Conservation (phyloP, 1,140 invertebrate species). For the Sarcophaga bullata region DNA sequence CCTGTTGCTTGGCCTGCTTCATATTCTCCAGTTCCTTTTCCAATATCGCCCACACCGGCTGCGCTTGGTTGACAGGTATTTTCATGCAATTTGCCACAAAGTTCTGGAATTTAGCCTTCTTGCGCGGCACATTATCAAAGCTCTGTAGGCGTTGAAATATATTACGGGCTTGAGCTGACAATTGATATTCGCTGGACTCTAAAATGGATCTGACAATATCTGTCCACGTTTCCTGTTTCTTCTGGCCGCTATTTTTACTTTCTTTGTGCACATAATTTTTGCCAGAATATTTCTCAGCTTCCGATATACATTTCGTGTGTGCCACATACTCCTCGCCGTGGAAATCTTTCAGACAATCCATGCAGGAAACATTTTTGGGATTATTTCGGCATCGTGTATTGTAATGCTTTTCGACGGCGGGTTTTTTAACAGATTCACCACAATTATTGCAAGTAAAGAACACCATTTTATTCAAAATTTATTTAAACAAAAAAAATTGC, state of each 20-base stretch:
- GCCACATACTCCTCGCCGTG: slow-evolving; percentile 82
- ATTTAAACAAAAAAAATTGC: not conserved
- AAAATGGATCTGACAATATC: slow-evolving; percentile 82
- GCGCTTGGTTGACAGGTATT: slow-evolving; percentile 69
- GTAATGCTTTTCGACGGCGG: slow-evolving; percentile 92
- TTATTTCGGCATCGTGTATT: slow-evolving; percentile 72
- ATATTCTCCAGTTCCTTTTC: slow-evolving; percentile 73
- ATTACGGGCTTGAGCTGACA: slow-evolving; percentile 69
- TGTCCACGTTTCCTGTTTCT: slow-evolving; percentile 90
- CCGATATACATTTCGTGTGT: slow-evolving; percentile 92
- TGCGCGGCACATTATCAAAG: slow-evolving; percentile 90
- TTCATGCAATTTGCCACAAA: slow-evolving; percentile 75
- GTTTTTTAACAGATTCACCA: slow-evolving; percentile 89
- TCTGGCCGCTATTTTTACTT: slow-evolving; percentile 84
- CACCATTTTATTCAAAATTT: slow-evolving; percentile 75
- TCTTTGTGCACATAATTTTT: slow-evolving; percentile 81
- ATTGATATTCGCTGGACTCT: slow-evolving; percentile 68
- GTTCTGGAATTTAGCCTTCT: slow-evolving; percentile 88
- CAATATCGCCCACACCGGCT: slow-evolving; percentile 76
- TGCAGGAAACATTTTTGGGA: slow-evolving; percentile 77
- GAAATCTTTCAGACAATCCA: slow-evolving; percentile 89
- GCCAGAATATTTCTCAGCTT: slow-evolving; percentile 90
- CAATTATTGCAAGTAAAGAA: slow-evolving; percentile 92
- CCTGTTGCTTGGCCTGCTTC: slow-evolving; percentile 61
- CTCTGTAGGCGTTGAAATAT: slow-evolving; percentile 79